Evolutionary conservation across 2,888 invertebrate genomes (phyloP).

Genomic region (Apoda limacodes): DNA sequence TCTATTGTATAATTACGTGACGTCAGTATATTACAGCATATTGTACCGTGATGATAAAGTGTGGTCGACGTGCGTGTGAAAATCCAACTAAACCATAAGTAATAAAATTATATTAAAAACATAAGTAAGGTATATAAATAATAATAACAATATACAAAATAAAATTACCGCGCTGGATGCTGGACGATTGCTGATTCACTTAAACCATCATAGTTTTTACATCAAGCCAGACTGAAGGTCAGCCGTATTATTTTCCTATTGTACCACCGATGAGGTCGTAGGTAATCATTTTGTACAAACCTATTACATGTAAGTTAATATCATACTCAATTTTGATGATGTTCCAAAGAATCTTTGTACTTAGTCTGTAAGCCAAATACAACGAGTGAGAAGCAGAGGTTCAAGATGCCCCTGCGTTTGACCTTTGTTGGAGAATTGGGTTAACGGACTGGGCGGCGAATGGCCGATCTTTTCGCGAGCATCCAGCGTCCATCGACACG

Average conservation of each 20-base stretch:
- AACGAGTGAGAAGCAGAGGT: no score
- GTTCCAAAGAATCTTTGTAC: no score
- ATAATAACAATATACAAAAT: no score
- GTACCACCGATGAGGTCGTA: no score
- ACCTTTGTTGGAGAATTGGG: constrained; percentile 55
- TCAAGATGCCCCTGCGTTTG: constrained; percentile 52
- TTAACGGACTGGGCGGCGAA: constrained; percentile 22
- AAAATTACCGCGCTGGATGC: constrained; percentile 36
- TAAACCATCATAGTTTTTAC: constrained; percentile 23
- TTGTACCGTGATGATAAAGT: constrained; percentile 44
- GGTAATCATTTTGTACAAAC: no score
- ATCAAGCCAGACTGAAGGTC: constrained; percentile 36
- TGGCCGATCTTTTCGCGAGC: constrained; percentile 43
- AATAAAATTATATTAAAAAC: constrained; percentile 24
- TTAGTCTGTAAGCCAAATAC: no score
- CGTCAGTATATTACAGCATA: constrained; percentile 21
- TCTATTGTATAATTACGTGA: constrained; percentile 36
- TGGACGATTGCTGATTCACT: constrained; percentile 28
- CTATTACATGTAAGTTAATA: no score
- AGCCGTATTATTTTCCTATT: constrained; percentile 44
- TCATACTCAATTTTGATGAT: no score
- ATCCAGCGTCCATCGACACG: constrained; percentile 55
- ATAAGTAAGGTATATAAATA: no score
- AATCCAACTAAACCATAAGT: constrained; percentile 44
- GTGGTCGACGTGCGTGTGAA: constrained; percentile 60